Evolutionary conservation across 2,888 invertebrate genomes (phyloP).

Genomic region (Oasisia sp.): DNA sequence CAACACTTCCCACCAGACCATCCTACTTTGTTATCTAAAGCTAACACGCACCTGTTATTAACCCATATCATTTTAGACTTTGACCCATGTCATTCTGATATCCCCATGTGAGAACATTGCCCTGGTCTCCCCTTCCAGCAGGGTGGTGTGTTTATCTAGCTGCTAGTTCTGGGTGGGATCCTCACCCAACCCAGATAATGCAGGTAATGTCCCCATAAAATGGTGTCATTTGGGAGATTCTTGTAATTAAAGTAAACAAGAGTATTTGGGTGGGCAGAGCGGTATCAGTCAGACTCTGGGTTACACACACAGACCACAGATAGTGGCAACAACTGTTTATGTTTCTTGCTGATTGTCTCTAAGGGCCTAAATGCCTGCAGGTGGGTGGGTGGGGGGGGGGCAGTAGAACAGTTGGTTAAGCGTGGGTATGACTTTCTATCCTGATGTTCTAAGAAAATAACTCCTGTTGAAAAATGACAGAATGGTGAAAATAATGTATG

Average conservation of each 20-base stretch:
- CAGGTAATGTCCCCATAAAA: not conserved
- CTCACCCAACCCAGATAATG: not conserved
- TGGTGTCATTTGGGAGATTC: not conserved
- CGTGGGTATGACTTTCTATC: not conserved
- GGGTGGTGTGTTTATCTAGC: not conserved
- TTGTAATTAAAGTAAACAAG: not conserved
- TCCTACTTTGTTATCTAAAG: not conserved
- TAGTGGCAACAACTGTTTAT: not conserved
- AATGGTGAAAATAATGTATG: too few relatives aligned
- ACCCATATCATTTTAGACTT: constrained; percentile 4
- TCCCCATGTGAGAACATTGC: not conserved
- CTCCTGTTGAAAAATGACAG: too few relatives aligned
- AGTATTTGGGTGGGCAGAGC: not conserved
- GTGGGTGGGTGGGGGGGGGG: not conserved
- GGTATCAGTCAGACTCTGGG: not conserved
- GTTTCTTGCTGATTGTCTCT: not conserved
- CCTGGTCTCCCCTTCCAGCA: not conserved
- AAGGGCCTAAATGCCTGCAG: not conserved
- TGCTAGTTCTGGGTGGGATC: not conserved
- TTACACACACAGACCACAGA: not conserved
- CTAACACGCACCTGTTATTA: not conserved
- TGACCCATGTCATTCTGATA: constrained; percentile 9
- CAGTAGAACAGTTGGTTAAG: not conserved
- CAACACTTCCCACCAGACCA: not conserved
- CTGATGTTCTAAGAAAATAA: not conserved